Evolutionary conservation across 2,888 invertebrate species (phyloP), one percentile per base, ranked within the genome.

Genomic region (Oligia latruncula): DNA sequence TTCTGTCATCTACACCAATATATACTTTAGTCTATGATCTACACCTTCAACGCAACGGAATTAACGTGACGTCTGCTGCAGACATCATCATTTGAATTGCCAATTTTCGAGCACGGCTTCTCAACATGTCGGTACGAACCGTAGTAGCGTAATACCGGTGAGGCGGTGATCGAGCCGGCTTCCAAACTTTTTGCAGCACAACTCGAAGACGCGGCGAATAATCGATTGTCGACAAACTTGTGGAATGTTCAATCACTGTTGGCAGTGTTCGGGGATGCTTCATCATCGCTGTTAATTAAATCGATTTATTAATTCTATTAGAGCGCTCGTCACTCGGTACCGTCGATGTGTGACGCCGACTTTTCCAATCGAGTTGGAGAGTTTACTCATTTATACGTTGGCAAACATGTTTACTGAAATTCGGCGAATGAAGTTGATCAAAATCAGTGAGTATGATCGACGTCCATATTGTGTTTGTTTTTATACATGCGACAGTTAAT

Each of bases 191-290:
- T 89, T 89, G 87, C 81, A 77, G 78, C 77, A 71, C 29, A 80
- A 79, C 82, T 86, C 74, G 49, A 80, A 82, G 87, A 84, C 81
- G 78, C 76, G 72, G 77, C 82, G 78, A 81, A 80, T 84, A 88
- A 91, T 91, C 88, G 89, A 90, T 89, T 82, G 88, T 80, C 76
- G 78, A 78, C 82, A 81, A 90, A 90, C 87, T 90, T 90, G 82
- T 77, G 87, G 89, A 88, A 89, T 91, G 90, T 88, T 92, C 91
- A 88, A 91, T 92, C 91, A 91, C 87, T 90, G 91, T 87, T 89
- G 78, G 71, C 83, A 84, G 83, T 87, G 85, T 86, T 87, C 78
- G 73, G 85, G 88, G 89, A 86, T 88, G 88, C 84, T 90, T 85
- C 83, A 89, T 91, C 92, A 91, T 90, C 90, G 82, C 84, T 85